Conservation (phyloP, 2,888 invertebrate genomes). For the Heliconius ismenius region DNA sequence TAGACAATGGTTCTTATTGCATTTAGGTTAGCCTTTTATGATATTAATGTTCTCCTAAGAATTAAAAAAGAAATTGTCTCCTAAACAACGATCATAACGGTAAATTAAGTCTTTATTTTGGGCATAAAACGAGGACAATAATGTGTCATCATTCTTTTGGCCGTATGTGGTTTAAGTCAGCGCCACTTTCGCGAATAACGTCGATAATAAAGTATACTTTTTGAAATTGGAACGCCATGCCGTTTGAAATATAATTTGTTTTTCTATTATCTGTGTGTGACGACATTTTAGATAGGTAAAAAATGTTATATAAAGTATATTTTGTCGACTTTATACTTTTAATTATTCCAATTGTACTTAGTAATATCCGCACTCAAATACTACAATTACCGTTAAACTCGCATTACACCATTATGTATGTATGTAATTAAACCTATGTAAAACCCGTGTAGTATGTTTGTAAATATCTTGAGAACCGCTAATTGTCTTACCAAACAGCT, state of each 20-base stretch:
- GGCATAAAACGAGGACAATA: conserved; percentile 6
- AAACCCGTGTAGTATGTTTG: background rate
- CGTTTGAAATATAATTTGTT: conserved; percentile 1
- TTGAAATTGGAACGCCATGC: conserved; percentile 27
- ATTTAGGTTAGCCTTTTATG: background rate
- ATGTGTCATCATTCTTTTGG: conserved; percentile 16
- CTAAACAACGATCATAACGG: conserved; percentile 2
- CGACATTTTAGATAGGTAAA: background rate
- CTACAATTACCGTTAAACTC: background rate
- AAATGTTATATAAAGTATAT: background rate
- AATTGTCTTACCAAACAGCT: background rate
- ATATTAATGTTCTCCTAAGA: background rate
- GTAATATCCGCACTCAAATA: background rate
- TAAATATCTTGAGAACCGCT: background rate
- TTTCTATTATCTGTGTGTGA: background rate
- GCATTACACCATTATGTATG: background rate
- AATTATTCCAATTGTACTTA: background rate
- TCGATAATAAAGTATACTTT: conserved; percentile 11
- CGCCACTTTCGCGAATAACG: conserved; percentile 24
- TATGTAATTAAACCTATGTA: background rate
- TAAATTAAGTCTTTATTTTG: background rate
- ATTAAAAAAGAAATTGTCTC: conserved; percentile 2
- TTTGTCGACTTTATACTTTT: background rate
- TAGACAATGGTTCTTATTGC: no score
- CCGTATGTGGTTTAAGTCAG: background rate